Percentiles rank a stretch among this genome's conserved stretches.
Evolutionary conservation across 2,888 invertebrate genomes (phyloP).

Genomic region (Tiphia femorata): DNA sequence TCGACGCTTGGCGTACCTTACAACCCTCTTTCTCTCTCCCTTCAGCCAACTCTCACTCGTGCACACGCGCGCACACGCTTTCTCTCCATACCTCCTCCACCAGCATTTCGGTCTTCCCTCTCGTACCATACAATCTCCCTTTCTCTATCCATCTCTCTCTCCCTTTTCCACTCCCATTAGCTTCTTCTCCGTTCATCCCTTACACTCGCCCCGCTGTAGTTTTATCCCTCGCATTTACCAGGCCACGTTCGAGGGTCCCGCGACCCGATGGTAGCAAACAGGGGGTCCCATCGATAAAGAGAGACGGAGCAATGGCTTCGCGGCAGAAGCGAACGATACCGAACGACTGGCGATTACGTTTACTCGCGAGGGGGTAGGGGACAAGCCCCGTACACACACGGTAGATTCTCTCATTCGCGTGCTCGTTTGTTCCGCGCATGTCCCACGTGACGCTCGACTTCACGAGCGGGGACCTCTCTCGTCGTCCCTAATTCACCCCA

Average conservation of each 20-base stretch:
- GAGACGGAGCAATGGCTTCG: constrained; percentile 30
- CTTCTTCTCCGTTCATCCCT: constrained; percentile 13
- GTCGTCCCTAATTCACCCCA: constrained; percentile 62
- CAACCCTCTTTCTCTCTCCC: constrained; percentile 37
- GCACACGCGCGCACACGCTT: not conserved
- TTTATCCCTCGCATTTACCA: too few relatives aligned
- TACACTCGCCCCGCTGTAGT: constrained; percentile 37
- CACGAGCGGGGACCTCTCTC: constrained; percentile 26
- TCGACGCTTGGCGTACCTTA: constrained; percentile 23
- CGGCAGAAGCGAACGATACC: constrained; percentile 47
- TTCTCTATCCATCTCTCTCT: constrained; percentile 6
- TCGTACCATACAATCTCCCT: too few relatives aligned
- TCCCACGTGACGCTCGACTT: not conserved
- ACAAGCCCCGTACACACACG: constrained; percentile 20
- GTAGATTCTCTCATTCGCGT: constrained; percentile 16
- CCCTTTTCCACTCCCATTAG: not conserved
- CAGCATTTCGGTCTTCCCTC: too few relatives aligned
- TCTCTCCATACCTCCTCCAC: constrained; percentile 19
- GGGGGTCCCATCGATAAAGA: constrained; percentile 17
- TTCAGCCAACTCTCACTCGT: constrained; percentile 17
- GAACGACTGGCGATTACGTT: constrained; percentile 58
- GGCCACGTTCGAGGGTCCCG: too few relatives aligned
- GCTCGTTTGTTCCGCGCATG: not conserved
- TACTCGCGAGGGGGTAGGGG: constrained; percentile 10
- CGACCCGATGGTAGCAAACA: constrained; percentile 40